A percentile compares a stretch with the other conserved stretches of the same genome.
These are phyloP conservation scores for Neotoxoptera formosana DNA, from an alignment of 1,140 invertebrate genomes.

Conservation along the genomic window DNA sequence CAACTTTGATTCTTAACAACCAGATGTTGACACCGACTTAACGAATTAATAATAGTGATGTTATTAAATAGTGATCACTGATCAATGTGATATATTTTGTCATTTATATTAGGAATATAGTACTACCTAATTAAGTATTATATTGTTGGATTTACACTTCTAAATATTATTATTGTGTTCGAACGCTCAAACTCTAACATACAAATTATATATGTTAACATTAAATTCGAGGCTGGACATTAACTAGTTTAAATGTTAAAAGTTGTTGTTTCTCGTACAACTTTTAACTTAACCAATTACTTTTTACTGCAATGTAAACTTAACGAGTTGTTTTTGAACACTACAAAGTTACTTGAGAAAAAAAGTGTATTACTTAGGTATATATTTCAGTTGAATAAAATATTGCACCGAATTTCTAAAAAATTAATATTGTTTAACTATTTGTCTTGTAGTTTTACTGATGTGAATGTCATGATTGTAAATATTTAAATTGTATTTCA, in stretches of 20 bases:
- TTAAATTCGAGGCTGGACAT: not conserved
- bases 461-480: not conserved
- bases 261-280: not conserved
- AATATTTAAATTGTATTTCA: not conserved
- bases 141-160: not conserved
- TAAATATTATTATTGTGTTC: not conserved
- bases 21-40: not conserved
- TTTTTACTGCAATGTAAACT: not conserved
- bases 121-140: not conserved
- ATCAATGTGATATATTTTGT: not conserved
- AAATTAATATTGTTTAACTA: not conserved
- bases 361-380: not conserved
- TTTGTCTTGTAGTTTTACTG: not conserved
- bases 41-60: not conserved
- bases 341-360: not conserved
- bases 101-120: not conserved
- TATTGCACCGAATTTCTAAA: not conserved
- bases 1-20: not conserved
- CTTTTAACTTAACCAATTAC: constrained; percentile 1
- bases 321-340: not conserved
- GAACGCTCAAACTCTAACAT: not conserved
- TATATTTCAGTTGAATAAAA: constrained; percentile 13
- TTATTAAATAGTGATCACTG: not conserved
- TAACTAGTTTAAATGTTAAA: constrained; percentile 1
- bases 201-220: not conserved